Evolutionary conservation across 2,888 invertebrate species (phyloP), one percentile per base, ranked within the genome.

Genomic region (Drosophila yooni): DNA sequence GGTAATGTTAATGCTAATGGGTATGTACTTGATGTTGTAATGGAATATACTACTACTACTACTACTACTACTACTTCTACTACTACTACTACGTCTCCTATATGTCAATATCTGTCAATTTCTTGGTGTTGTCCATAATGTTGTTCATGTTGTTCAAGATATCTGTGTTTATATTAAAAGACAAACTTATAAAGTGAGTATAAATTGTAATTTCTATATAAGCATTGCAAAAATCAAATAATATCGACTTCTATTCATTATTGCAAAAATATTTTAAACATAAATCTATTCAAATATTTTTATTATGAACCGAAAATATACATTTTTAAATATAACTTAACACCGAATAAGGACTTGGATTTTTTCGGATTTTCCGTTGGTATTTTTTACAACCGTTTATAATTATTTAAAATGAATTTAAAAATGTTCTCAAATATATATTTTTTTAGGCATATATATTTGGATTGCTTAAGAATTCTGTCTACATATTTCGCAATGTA

Each of bases 11-110:
- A 36, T 27, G 27, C 61, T 61, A 58, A 71, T 80, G 91, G 91
- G 91, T 92, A 92, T 92, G 91, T 92, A 90, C 88, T 92, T 90
- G 92, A 91, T 92, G 92, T 92, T 92, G 91, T 92, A 92, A 91
- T 92, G 90, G 87, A 91, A 84, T 91, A 79, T 86, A 70, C 81
- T 46, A 46, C 46, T 46, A 46, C 46, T 46, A 46, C 46, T 46
- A 46, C 46, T 46, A 46, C 43, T 43, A 46, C 46, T 86, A 66
- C 81, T 46, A 15, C 46, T 43, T 1, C 40, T 40, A 40, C 40
- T n/a, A 18, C 38, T 40, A 40, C 43, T 43, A 21, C 43, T 67
- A 79, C 79, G 82, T 84, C 79, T 79, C 50, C 59, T 80, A 63
- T 86, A 79, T 85, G 84, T 56, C 46, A 46, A 13, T 56, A 8